Evolutionary conservation across 2,113 vertebrate genomes (phyloP).

Genomic region (Hydrochoerus hydrochaeris): DNA sequence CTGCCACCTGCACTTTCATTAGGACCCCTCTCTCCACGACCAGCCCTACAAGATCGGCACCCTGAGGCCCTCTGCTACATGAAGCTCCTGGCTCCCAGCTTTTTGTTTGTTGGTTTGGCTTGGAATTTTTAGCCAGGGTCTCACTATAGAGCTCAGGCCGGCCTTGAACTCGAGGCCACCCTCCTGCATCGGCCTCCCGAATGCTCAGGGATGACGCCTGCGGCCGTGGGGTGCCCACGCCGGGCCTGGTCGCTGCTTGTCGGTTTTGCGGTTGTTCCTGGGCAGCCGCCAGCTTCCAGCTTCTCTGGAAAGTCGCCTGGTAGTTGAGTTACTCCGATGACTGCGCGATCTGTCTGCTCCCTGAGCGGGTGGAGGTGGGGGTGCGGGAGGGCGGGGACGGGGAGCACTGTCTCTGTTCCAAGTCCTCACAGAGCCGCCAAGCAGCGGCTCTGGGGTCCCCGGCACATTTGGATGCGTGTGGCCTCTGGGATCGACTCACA

Average conservation of each 20-base stretch:
- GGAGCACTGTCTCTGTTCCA: neutral
- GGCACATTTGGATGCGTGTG: rapidly evolving
- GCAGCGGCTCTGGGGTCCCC: rapidly evolving
- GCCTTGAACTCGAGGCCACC: neutral
- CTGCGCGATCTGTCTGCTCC: neutral
- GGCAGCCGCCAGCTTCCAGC: neutral
- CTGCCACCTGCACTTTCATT: neutral
- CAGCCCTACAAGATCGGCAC: neutral
- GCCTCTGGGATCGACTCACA: rapidly evolving
- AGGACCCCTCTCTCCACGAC: no score
- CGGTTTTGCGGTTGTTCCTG: neutral
- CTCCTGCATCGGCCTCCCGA: neutral
- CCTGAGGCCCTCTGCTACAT: neutral
- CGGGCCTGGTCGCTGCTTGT: neutral
- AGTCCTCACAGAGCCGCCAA: neutral
- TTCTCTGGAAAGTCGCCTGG: neutral
- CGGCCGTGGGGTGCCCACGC: neutral
- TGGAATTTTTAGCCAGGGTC: neutral
- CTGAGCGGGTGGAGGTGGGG: neutral
- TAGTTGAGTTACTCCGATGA: neutral
- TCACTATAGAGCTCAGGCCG: neutral
- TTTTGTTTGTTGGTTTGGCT: neutral
- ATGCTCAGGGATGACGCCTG: neutral
- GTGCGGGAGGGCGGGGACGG: neutral
- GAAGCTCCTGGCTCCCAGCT: neutral